These are phyloP conservation scores for Hirundo rustica DNA, from an alignment of 2,797 vertebrate genomes.

Conservation along the genomic window DNA sequence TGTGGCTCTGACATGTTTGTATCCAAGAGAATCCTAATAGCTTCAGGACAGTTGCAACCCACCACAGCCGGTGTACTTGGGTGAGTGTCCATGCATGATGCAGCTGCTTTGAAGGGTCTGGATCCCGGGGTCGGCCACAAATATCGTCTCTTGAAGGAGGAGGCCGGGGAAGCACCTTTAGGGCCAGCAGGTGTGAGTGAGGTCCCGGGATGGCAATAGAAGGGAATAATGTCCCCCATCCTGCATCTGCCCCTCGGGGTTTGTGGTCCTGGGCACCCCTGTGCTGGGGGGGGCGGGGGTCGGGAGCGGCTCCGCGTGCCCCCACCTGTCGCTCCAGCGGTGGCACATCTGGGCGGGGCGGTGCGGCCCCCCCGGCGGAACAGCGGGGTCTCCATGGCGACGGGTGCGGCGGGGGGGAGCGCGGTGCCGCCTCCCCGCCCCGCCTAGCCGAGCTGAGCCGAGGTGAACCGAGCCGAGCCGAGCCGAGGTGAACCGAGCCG, in stretches of 20 bases:
- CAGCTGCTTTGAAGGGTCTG: background rate
- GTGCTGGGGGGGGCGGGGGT: background rate
- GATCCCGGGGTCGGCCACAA: background rate
- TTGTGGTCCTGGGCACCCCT: background rate
- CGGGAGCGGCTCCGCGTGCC: background rate
- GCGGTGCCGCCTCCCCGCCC: background rate
- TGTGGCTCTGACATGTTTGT: background rate
- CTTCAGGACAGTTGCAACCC: background rate
- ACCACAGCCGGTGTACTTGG: background rate
- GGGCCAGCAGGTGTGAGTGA: background rate
- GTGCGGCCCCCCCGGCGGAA: background rate
- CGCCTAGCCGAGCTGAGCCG: background rate
- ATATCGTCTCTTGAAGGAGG: background rate
- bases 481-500: background rate
- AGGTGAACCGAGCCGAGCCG: background rate
- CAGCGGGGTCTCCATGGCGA: constrained; percentile 13
- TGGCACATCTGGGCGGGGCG: background rate
- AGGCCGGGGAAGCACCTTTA: background rate
- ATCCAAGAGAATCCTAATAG: background rate
- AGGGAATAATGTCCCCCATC: background rate
- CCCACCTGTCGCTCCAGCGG: constrained; percentile 22
- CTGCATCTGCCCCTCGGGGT: background rate
- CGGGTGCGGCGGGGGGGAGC: background rate
- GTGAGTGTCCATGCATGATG: background rate
- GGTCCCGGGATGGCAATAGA: background rate